A percentile compares a stretch with the other conserved stretches of the same genome.
Conservation (phyloP, 2,113 vertebrate genomes). For the Xiphophorus maculatus region DNA sequence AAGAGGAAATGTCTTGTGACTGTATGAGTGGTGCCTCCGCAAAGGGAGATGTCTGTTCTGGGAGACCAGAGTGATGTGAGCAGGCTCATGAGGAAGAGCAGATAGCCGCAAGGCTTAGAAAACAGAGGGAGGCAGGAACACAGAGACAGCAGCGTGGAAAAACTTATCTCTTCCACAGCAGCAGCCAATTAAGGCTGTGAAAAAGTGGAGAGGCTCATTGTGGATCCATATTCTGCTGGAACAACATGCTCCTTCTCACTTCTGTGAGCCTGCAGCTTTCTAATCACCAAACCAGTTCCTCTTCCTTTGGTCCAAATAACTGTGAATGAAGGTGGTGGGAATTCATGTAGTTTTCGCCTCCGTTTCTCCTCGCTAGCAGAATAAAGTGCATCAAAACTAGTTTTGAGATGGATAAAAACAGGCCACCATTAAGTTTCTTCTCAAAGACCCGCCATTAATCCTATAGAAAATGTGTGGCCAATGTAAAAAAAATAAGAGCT, state of each 20-base stretch:
- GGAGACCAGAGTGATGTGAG: constrained; percentile 10
- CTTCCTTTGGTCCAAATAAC: constrained; percentile 17
- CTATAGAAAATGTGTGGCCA: too few relatives aligned
- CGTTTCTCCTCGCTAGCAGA: constrained; percentile 12
- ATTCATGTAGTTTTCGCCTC: constrained; percentile 20
- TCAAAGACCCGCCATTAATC: too few relatives aligned
- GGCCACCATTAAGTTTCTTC: too few relatives aligned
- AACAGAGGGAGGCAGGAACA: constrained; percentile 32
- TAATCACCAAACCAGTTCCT: constrained; percentile 36
- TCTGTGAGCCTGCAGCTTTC: constrained; percentile 30
- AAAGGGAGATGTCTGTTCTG: too few relatives aligned
- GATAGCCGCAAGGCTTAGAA: constrained; percentile 22
- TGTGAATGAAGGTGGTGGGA: constrained; percentile 35
- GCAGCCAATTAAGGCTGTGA: constrained; percentile 70
- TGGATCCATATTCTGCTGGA: constrained; percentile 42
- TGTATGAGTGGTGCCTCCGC: constrained; percentile 21
- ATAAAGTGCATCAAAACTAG: not conserved
- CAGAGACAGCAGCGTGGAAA: constrained; percentile 51
- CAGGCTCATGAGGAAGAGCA: constrained; percentile 14
- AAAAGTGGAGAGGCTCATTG: constrained; percentile 47
- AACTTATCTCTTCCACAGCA: constrained; percentile 50
- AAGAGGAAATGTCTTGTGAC: not conserved
- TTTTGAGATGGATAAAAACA: too few relatives aligned
- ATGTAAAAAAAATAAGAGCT: too few relatives aligned
- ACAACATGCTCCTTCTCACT: constrained; percentile 28